These are phyloP conservation scores for Cyprinus carpio DNA, from an alignment of 2,113 vertebrate genomes.

Conservation along the genomic window DNA sequence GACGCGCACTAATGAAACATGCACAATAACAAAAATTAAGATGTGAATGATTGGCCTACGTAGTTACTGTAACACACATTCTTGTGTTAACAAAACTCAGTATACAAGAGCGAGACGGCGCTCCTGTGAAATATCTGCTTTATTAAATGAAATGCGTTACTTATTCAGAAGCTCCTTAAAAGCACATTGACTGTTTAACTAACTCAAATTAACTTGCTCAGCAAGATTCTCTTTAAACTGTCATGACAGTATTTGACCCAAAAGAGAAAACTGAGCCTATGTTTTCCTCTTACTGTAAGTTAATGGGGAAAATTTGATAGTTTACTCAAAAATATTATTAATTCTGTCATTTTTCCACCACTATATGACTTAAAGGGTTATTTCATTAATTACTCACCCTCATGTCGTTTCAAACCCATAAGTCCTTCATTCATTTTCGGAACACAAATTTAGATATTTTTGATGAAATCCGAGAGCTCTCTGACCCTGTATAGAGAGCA, in stretches of 20 bases:
- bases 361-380: background rate
- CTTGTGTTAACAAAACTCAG: background rate
- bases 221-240: background rate
- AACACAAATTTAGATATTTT: too few relatives aligned
- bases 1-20: background rate
- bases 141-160: background rate
- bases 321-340: background rate
- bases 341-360: background rate
- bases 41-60: background rate
- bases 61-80: background rate
- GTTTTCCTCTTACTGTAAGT: background rate
- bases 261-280: background rate
- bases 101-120: background rate
- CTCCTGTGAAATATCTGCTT: background rate
- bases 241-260: background rate
- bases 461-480: too few relatives aligned
- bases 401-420: too few relatives aligned
- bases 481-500: too few relatives aligned
- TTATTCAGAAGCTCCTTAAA: constrained; percentile 4
- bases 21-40: background rate
- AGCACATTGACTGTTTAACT: background rate
- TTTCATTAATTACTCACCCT: too few relatives aligned
- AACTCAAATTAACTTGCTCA: background rate
- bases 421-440: too few relatives aligned
- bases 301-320: background rate